Conservation (phyloP, 2,888 invertebrate genomes). For the Lycophotia porphyrea region DNA sequence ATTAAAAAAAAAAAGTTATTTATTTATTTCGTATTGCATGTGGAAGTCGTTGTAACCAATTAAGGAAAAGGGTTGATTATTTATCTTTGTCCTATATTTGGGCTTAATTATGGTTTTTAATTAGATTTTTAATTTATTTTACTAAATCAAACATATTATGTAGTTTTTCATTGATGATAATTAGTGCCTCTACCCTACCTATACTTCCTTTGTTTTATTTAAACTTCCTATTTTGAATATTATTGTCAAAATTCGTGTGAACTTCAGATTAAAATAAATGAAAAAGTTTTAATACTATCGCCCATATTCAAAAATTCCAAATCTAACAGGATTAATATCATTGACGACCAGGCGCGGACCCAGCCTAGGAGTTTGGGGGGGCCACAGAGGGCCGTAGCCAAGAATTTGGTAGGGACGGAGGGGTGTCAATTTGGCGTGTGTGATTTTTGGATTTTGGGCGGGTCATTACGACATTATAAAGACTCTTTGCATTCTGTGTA, state of each 20-base stretch:
- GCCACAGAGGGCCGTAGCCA: too few species aligned
- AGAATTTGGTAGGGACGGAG: too few species aligned
- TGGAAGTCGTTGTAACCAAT: conserved; percentile 32
- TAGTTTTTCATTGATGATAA: not conserved
- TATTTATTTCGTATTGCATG: not conserved
- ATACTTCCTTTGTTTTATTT: not conserved
- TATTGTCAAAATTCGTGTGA: not conserved
- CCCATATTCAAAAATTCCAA: not conserved
- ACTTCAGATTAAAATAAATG: not conserved
- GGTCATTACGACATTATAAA: too few species aligned
- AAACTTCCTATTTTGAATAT: not conserved
- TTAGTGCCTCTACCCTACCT: conserved; percentile 1
- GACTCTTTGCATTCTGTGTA: not conserved
- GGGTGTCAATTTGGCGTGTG: too few species aligned
- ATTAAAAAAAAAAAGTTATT: not conserved
- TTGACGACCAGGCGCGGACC: too few species aligned
- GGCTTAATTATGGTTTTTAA: not conserved
- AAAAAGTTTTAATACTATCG: not conserved
- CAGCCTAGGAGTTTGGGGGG: too few species aligned
- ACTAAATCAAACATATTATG: too few species aligned
- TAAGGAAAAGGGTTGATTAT: conserved; percentile 17
- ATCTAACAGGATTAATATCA: not conserved
- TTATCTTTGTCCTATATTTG: not conserved
- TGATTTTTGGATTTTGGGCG: too few species aligned
- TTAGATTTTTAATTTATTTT: conserved; percentile 12